These are phyloP conservation scores for Watsonalla cultraria DNA, from an alignment of 2,888 invertebrate species.

Conservation along the genomic window DNA sequence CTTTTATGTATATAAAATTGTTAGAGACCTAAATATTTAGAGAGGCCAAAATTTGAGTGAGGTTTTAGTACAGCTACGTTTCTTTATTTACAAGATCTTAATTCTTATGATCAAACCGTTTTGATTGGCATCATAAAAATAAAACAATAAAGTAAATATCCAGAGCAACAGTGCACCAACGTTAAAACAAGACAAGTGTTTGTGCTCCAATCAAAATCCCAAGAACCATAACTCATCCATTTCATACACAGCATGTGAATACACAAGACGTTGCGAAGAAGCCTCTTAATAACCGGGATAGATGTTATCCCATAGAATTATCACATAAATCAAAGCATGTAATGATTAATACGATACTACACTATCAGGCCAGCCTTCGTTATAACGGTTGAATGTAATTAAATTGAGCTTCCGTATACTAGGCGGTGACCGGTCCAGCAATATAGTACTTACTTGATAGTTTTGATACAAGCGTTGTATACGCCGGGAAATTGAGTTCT, in stretches of 20 bases:
- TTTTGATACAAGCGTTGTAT: slow-evolving; percentile 13
- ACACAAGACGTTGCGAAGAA: slow-evolving; percentile 24
- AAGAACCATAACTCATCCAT: background rate
- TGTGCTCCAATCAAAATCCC: background rate
- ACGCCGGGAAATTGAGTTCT: slow-evolving; percentile 34
- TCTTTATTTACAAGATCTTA: too few species aligned
- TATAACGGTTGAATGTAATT: slow-evolving; percentile 73
- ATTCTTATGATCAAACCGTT: too few species aligned
- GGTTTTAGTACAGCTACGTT: too few species aligned
- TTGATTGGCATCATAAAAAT: too few species aligned
- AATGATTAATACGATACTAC: slow-evolving; percentile 65
- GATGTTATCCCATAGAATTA: slow-evolving; percentile 57
- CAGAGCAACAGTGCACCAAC: too few species aligned
- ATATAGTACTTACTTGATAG: slow-evolving; percentile 22
- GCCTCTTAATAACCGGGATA: slow-evolving; percentile 56
- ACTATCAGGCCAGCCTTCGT: slow-evolving; percentile 55
- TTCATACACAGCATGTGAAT: background rate
- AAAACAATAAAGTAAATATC: too few species aligned
- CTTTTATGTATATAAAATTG: too few species aligned
- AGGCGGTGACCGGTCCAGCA: slow-evolving; percentile 26
- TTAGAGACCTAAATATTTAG: too few species aligned
- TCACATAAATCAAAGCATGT: slow-evolving; percentile 67
- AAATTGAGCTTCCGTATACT: slow-evolving; percentile 69
- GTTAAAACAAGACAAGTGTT: background rate
- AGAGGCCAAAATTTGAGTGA: too few species aligned